These are phyloP conservation scores for Clarias fuscus DNA, from an alignment of 2,797 vertebrate genomes.

Conservation along the genomic window DNA sequence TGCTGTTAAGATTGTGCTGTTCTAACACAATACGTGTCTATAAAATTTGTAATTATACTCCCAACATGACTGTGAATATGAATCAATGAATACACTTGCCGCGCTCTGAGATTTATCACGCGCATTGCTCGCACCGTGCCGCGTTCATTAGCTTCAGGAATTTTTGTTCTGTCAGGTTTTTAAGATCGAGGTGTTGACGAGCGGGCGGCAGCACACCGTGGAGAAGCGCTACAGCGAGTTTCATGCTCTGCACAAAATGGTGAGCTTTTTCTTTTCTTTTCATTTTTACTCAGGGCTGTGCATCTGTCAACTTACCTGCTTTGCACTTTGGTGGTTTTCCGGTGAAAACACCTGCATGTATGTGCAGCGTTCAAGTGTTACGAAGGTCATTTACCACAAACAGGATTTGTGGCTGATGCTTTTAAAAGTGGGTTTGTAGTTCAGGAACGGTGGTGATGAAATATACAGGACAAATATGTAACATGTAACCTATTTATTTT, in stretches of 20 bases:
- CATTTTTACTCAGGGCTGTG: background rate
- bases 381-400: background rate
- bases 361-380: conserved; percentile 7
- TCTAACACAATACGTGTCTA: background rate
- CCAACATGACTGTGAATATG: background rate
- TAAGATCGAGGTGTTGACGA: conserved; percentile 94
- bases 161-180: conserved; percentile 83
- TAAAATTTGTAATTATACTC: background rate
- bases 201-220: conserved; percentile 89
- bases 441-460: too few species aligned
- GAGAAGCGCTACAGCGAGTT: conserved; percentile 99
- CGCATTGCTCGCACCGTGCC: background rate
- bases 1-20: background rate
- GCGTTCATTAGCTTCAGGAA: background rate
- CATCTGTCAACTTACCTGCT: background rate
- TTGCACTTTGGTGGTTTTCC: conserved; percentile 6
- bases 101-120: background rate
- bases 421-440: background rate
- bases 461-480: background rate
- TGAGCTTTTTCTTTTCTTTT: conserved; percentile 62
- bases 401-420: background rate
- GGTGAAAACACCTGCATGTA: background rate
- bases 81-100: background rate
- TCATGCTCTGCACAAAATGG: conserved; percentile 95
- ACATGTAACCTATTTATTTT: background rate